Conservation (phyloP, 2,888 invertebrate species). For the Diabrotica balteata region DNA sequence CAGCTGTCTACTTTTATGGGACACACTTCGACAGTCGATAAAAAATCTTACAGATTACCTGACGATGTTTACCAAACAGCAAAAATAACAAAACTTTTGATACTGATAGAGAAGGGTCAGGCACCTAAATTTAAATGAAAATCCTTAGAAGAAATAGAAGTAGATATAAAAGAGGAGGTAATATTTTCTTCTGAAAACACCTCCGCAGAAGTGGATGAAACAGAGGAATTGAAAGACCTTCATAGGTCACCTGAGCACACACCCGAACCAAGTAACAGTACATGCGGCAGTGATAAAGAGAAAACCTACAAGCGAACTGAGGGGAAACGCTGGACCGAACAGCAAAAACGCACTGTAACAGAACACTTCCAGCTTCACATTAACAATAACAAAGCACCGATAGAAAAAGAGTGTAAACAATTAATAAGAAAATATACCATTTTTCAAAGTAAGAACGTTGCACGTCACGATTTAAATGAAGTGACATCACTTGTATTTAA, state of each 20-base stretch:
- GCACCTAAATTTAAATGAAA: neutral
- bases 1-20: neutral
- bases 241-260: neutral
- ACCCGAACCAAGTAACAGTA: no score
- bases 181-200: neutral
- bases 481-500: no score
- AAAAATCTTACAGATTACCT: neutral
- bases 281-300: neutral
- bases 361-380: no score
- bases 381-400: no score
- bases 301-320: neutral
- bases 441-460: no score
- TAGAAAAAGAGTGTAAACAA: no score
- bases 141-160: no score
- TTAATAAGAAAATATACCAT: no score
- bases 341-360: no score
- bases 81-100: neutral
- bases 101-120: neutral
- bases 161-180: no score
- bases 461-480: no score
- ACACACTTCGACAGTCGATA: neutral
- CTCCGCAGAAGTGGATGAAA: neutral
- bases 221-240: neutral
- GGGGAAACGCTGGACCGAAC: no score
- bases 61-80: neutral